Conservation (phyloP, 2,113 vertebrate species). For the Pygathrix nemaeus region DNA sequence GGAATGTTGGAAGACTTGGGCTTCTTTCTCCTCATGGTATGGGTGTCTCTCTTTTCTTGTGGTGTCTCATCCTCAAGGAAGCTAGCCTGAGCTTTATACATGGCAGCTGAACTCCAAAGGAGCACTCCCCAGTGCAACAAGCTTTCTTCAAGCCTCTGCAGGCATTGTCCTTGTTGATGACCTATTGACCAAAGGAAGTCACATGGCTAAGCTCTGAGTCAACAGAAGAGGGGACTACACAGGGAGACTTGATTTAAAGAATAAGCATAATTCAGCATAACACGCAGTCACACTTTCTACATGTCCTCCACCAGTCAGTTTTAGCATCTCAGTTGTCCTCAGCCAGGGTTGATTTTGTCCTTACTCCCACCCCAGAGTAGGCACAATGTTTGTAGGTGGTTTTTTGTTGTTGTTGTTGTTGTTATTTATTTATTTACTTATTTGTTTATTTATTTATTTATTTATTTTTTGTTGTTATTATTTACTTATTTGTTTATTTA, state of each 20-base stretch:
- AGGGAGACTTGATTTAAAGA: neutral
- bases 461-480: neutral
- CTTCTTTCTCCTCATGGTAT: neutral
- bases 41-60: neutral
- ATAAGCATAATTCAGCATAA: too few species aligned
- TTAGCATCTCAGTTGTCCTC: neutral
- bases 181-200: neutral
- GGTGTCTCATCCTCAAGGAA: neutral
- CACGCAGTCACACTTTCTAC: too few species aligned
- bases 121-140: accelerated
- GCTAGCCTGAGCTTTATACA: neutral
- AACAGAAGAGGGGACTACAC: accelerated
- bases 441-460: neutral
- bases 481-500: neutral
- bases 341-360: neutral
- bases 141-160: accelerated
- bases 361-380: neutral
- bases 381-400: neutral
- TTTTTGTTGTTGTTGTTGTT: too few species aligned
- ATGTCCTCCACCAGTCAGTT: neutral
- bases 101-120: neutral
- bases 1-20: neutral
- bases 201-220: neutral
- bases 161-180: neutral
- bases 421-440: too few species aligned